A percentile compares a stretch with the other conserved stretches of the same genome.
These are phyloP conservation scores for Germaria angustata DNA, from an alignment of 2,888 invertebrate genomes.

Conservation along the genomic window DNA sequence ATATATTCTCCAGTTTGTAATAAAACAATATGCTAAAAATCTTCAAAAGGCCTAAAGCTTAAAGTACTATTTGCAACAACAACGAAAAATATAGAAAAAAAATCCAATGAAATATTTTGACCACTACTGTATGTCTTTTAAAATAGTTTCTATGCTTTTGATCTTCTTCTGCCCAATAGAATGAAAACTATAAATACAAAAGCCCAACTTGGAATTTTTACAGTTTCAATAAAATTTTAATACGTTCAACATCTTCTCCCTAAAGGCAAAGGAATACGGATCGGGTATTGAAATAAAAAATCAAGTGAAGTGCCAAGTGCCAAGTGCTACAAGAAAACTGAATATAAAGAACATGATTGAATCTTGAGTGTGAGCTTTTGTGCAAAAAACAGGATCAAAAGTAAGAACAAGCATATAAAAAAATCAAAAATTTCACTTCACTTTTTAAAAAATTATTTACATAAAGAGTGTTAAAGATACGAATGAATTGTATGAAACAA, in stretches of 20 bases:
- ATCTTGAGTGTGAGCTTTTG: constrained; percentile 40
- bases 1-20: too few relatives aligned
- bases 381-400: constrained; percentile 38
- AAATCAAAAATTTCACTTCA: neutral
- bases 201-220: constrained; percentile 48
- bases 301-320: constrained; percentile 14
- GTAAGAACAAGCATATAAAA: constrained; percentile 45
- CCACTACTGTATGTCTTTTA: constrained; percentile 7
- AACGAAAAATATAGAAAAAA: too few relatives aligned
- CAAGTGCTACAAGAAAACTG: constrained; percentile 8
- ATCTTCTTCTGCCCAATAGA: neutral
- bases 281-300: constrained; percentile 30
- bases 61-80: too few relatives aligned
- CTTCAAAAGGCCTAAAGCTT: too few relatives aligned
- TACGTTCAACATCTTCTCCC: constrained; percentile 36
- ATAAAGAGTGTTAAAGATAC: neutral
- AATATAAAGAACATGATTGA: constrained; percentile 1
- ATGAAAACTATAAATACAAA: constrained; percentile 67
- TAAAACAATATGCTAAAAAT: too few relatives aligned
- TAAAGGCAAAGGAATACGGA: constrained; percentile 4
- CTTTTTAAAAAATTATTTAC: neutral
- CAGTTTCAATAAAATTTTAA: constrained; percentile 66
- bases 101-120: too few relatives aligned
- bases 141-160: constrained; percentile 28
- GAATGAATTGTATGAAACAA: too few relatives aligned